Conservation (phyloP, 1,140 invertebrate genomes). For the Elysia chlorotica region DNA sequence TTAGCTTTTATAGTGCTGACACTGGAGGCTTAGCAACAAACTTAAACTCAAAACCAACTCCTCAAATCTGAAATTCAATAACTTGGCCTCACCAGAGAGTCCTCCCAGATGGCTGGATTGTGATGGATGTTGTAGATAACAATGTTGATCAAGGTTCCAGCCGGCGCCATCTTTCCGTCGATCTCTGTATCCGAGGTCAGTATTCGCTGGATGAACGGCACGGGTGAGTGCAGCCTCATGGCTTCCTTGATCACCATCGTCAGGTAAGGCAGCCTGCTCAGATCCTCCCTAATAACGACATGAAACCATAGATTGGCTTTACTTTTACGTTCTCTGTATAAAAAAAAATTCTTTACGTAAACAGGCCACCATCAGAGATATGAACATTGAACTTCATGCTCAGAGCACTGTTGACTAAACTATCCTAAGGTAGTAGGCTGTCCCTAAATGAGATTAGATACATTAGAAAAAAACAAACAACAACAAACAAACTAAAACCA, state of each 20-base stretch:
- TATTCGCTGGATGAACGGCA: conserved; percentile 74
- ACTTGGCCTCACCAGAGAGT: conserved; percentile 28
- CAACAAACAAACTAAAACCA: too few relatives aligned
- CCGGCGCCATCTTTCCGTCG: conserved; percentile 26
- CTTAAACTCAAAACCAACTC: background rate
- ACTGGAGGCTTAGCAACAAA: too few relatives aligned
- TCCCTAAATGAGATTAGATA: too few relatives aligned
- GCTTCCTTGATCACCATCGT: conserved; percentile 60
- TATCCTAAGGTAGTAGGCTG: too few relatives aligned
- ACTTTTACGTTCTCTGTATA: too few relatives aligned
- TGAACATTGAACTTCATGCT: too few relatives aligned
- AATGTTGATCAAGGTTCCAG: conserved; percentile 30
- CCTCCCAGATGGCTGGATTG: conserved; percentile 37
- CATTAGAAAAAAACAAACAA: too few relatives aligned
- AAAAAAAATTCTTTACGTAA: too few relatives aligned
- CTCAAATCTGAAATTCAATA: background rate
- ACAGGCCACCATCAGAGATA: too few relatives aligned
- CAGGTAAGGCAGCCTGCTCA: conserved; percentile 54
- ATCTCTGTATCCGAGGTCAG: conserved; percentile 29
- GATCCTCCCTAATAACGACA: conserved; percentile 52
- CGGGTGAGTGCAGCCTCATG: conserved; percentile 55
- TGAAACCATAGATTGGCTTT: too few relatives aligned
- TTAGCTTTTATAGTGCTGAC: too few relatives aligned
- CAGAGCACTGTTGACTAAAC: too few relatives aligned
- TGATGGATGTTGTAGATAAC: conserved; percentile 35